Base-by-base conservation (phyloP, 2,888 invertebrate species). In the Caenorhabditis sp. region DNA sequence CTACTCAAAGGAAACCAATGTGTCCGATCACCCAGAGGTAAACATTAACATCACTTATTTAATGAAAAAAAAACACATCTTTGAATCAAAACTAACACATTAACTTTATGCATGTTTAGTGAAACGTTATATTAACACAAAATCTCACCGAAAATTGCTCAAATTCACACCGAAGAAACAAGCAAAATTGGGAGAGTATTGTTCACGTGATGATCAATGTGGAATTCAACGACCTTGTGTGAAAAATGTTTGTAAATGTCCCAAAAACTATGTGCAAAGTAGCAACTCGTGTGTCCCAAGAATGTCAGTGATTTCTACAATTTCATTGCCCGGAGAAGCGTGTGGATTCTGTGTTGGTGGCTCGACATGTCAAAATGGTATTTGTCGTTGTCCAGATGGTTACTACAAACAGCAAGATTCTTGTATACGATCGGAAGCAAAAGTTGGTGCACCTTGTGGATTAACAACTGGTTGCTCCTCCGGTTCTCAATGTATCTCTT, bases 331-430 rank as follows among this genome's bases (percentile, higher is more conserved):
- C 1, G 84, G 82, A 25, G 61, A 70, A 12, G 54, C 67, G 1
- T 87, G 87, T 36, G 77, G 77, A 1, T 84, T 85, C 61, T 87
- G 87, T 67, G 84, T 84, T 54, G 87, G 87, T 17, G 87, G 86
- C 1, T 75, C 85, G 1, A 67, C 70, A 7, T 86, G 86, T 59
- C 36, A 73, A 10, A 70, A 73, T 4, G 70, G 64, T 20, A 56
- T 77, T 21, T 82, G 82, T 63, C 71, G 65, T 23, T 82, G 82
- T 54, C 73, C 79, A 1, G 68, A 67, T n/a, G 73, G 64, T 25
- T 77, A 74, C 43, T 73, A 68, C 65, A 68, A 65, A 26, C 67
- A 66, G 62, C 67, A 65, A 8, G 66, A 67, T 26, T 59, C 65
- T 12, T 67, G 72, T 36, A 63, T 77, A 17, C 36, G 68, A 56